Conservation (phyloP, 2,113 vertebrate genomes). For the Euleptes europaea region DNA sequence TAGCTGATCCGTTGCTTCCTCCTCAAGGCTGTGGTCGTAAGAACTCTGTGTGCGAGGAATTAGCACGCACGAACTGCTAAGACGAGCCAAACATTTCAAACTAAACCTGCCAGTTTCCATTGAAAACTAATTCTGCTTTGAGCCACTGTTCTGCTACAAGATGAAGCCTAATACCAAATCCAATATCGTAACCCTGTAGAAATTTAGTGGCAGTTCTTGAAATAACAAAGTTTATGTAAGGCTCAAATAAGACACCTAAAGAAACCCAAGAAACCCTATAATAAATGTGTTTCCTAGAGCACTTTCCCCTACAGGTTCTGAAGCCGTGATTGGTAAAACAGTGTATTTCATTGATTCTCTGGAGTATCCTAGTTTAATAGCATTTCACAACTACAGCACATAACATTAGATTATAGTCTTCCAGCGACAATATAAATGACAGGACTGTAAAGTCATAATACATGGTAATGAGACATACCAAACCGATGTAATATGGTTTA, state of each 20-base stretch:
- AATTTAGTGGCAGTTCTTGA: conserved; percentile 29
- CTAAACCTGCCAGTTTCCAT: background rate
- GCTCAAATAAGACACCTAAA: conserved; percentile 61
- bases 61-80: background rate
- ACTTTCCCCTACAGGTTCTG: conserved; percentile 39
- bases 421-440: conserved; percentile 61
- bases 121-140: background rate
- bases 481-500: conserved; percentile 71
- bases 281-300: conserved; percentile 41
- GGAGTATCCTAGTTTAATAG: conserved; percentile 69
- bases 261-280: conserved; percentile 49
- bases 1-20: background rate
- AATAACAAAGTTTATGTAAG: conserved; percentile 2
- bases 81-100: background rate
- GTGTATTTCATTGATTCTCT: conserved; percentile 63
- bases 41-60: background rate
- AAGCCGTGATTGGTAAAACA: conserved; percentile 51
- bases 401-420: conserved; percentile 68
- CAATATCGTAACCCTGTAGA: conserved; percentile 8
- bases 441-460: conserved; percentile 72
- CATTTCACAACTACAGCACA: conserved; percentile 71
- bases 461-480: conserved; percentile 73
- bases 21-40: background rate
- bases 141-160: conserved; percentile 7
- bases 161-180: conserved; percentile 15